phyloP scores from a whole-genome alignment of 1,140 invertebrate species.

The Aricia agestis region DNA sequence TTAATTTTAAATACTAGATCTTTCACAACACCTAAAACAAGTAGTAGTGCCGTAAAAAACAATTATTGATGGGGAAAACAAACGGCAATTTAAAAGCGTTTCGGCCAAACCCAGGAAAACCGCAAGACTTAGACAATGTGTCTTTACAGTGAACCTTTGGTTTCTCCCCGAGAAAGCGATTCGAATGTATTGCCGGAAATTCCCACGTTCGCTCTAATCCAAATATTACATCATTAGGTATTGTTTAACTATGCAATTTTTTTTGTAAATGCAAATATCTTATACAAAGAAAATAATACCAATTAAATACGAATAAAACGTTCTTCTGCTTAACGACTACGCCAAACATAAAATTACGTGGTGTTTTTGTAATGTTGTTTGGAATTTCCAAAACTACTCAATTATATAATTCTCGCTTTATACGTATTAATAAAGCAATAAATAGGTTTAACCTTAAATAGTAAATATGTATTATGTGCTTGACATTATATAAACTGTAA shows the following conservation, averaged over 20 bases:
- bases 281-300: too few species aligned
- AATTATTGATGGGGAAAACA: too few species aligned
- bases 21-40: too few species aligned
- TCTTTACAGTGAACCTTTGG: conserved; percentile 25
- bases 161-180: conserved; percentile 54
- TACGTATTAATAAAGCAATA: background rate
- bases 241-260: too few species aligned
- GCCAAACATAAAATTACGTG: background rate
- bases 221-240: too few species aligned
- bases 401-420: background rate
- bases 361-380: background rate
- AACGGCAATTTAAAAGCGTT: background rate
- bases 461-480: background rate
- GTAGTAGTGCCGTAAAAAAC: too few species aligned
- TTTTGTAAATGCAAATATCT: too few species aligned
- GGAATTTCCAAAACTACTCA: background rate
- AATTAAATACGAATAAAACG: background rate
- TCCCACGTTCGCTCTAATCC: conserved; percentile 25
- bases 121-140: conserved; percentile 29
- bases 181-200: conserved; percentile 35
- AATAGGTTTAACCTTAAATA: background rate
- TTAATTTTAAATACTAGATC: too few species aligned
- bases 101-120: conserved; percentile 37
- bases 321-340: conserved; percentile 18
- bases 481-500: background rate